These are phyloP conservation scores for Salticus scenicus DNA, from an alignment of 2,888 invertebrate genomes.

Conservation along the genomic window DNA sequence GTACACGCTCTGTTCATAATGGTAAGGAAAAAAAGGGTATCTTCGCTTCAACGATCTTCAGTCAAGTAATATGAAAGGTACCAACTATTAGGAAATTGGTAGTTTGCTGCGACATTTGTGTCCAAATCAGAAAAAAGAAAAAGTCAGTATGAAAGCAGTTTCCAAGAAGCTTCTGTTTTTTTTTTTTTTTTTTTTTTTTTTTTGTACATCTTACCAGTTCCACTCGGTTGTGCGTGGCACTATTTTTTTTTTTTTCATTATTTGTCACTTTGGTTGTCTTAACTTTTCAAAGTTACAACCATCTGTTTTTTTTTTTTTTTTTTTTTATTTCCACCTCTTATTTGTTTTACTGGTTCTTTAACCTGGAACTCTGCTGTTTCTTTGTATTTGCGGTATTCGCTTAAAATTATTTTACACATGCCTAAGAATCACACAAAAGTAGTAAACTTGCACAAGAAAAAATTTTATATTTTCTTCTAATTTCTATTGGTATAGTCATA, in stretches of 20 bases:
- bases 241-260: conserved; percentile 22
- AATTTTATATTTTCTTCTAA: too few relatives aligned
- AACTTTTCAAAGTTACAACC: conserved; percentile 47
- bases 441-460: too few relatives aligned
- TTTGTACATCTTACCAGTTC: too few relatives aligned
- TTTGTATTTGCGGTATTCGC: conserved; percentile 19
- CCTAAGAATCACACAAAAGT: neutral
- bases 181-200: conserved; percentile 6
- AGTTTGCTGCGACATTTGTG: conserved; percentile 17
- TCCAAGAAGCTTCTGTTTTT: conserved; percentile 16
- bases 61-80: neutral
- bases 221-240: conserved; percentile 53
- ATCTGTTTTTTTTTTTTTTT: conserved; percentile 8
- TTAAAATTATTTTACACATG: neutral
- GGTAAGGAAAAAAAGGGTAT: too few relatives aligned
- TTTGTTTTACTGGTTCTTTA: conserved; percentile 38
- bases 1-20: too few relatives aligned
- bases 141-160: conserved; percentile 33
- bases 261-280: conserved; percentile 19
- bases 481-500: too few relatives aligned
- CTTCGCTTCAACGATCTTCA: neutral
- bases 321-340: too few relatives aligned
- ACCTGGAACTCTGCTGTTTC: conserved; percentile 40
- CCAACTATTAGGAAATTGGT: conserved; percentile 22
- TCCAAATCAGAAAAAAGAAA: neutral